phyloP scores from a whole-genome alignment of 2,888 invertebrate species.

The Troides helena region DNA sequence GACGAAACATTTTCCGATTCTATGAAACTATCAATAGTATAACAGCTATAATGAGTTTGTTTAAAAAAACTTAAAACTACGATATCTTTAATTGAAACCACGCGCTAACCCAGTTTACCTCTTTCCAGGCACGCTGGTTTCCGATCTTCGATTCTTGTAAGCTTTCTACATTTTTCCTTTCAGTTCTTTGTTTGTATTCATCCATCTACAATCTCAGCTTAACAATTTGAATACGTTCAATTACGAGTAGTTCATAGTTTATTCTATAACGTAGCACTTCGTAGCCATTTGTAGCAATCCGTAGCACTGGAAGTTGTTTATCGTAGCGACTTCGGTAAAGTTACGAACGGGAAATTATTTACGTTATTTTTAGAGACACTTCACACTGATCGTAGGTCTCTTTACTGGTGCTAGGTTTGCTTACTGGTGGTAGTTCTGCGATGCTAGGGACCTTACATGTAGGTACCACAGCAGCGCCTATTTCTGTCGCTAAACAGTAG shows the following conservation, averaged over 20 bases:
- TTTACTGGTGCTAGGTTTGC: too few relatives aligned
- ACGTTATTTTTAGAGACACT: not conserved
- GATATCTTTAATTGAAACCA: not conserved
- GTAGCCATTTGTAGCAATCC: constrained; percentile 1
- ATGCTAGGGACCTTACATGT: too few relatives aligned
- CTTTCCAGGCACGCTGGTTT: constrained; percentile 15
- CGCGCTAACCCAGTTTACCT: constrained; percentile 17
- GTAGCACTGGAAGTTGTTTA: not conserved
- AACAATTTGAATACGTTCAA: constrained; percentile 9
- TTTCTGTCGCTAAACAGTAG: too few relatives aligned
- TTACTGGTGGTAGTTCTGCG: too few relatives aligned
- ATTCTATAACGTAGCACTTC: constrained; percentile 14
- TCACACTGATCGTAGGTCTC: too few relatives aligned
- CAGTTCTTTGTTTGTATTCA: constrained; percentile 7
- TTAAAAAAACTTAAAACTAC: not conserved
- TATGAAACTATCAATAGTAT: too few relatives aligned
- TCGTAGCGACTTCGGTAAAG: constrained; percentile 8
- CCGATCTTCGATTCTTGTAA: constrained; percentile 18
- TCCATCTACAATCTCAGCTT: constrained; percentile 11
- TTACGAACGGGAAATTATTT: constrained; percentile 9
- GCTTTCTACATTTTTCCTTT: constrained; percentile 17
- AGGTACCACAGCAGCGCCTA: too few relatives aligned
- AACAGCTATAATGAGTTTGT: too few relatives aligned
- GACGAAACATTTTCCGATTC: too few relatives aligned
- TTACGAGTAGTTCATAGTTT: constrained; percentile 10